phyloP scores from a whole-genome alignment of 2,113 vertebrate species.

The Malaclemys terrapin region DNA sequence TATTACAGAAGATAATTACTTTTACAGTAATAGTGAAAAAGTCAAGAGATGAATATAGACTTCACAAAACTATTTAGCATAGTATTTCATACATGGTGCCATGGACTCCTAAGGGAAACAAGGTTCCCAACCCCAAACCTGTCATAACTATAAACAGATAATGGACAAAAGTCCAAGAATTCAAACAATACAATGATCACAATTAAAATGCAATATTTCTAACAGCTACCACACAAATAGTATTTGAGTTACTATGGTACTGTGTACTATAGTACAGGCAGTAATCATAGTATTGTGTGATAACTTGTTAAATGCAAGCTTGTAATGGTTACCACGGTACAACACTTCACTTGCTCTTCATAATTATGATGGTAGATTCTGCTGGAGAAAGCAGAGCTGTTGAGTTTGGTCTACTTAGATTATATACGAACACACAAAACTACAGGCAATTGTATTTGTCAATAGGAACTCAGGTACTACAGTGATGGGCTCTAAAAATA shows the following conservation, averaged over 20 bases:
- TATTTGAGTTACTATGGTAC: background rate
- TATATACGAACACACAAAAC: background rate
- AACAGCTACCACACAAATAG: background rate
- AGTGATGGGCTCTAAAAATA: background rate
- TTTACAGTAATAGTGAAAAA: background rate
- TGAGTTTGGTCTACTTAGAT: background rate
- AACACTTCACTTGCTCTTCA: background rate
- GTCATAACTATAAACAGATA: no score
- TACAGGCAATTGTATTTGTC: background rate
- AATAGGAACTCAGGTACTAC: background rate
- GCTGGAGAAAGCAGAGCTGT: background rate
- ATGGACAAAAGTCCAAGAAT: no score
- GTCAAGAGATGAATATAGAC: background rate
- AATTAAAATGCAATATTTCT: background rate
- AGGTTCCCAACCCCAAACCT: no score
- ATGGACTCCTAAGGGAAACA: background rate
- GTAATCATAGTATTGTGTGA: background rate
- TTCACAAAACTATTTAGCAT: background rate
- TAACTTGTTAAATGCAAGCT: background rate
- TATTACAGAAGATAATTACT: background rate
- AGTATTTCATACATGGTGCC: background rate
- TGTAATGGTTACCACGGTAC: background rate
- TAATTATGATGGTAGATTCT: background rate
- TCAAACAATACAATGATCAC: background rate
- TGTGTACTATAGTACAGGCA: background rate